Evolutionary conservation across 1,140 invertebrate genomes (phyloP).

Genomic region (Solenopsis invicta): DNA sequence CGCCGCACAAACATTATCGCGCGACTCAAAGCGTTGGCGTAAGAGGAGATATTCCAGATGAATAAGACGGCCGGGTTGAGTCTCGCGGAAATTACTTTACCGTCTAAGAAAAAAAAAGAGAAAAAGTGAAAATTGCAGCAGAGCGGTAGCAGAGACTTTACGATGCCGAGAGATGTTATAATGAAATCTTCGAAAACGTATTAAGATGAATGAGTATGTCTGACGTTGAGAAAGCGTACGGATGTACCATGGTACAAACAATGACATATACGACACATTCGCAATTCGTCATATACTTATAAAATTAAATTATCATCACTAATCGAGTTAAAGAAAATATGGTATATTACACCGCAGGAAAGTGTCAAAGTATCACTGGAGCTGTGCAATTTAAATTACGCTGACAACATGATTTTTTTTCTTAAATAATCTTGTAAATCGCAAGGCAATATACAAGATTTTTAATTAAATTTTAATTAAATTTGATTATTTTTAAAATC

Average conservation of each 20-base stretch:
- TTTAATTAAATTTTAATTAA: too few relatives aligned
- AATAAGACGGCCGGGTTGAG: constrained; percentile 39
- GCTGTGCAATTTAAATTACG: too few relatives aligned
- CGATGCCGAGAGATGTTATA: background rate
- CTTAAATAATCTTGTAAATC: too few relatives aligned
- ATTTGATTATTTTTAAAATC: too few relatives aligned
- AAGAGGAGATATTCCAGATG: constrained; percentile 73
- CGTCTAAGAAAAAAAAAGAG: background rate
- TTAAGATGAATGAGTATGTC: background rate
- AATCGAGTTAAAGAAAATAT: background rate
- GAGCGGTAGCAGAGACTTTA: background rate
- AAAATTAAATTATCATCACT: background rate
- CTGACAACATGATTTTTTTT: too few relatives aligned
- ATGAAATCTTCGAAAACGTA: constrained; percentile 33
- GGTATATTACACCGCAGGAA: background rate
- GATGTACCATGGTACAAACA: background rate
- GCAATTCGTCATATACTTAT: background rate
- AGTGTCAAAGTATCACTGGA: background rate
- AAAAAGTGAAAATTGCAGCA: constrained; percentile 16
- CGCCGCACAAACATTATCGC: constrained; percentile 73
- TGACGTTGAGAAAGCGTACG: background rate
- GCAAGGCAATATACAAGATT: too few relatives aligned
- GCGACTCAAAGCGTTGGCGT: constrained; percentile 59
- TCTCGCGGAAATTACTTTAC: constrained; percentile 59
- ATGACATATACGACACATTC: background rate